These are phyloP conservation scores for Forficula auricularia DNA, from an alignment of 1,140 invertebrate species.

Conservation along the genomic window DNA sequence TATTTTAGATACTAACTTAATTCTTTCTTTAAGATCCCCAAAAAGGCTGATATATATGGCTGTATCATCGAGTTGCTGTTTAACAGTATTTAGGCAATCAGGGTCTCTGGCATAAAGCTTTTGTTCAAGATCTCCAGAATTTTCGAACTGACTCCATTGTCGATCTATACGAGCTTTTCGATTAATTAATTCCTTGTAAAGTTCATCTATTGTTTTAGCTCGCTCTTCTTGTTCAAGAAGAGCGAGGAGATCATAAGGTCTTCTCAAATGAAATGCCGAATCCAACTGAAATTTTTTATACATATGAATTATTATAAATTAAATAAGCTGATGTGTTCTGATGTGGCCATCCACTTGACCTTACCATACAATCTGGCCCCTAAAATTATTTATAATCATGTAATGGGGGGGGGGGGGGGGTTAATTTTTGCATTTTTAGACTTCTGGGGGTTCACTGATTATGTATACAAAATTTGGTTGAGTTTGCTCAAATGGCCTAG, in stretches of 20 bases:
- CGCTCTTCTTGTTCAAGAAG: slow-evolving; percentile 66
- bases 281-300: slow-evolving; percentile 29
- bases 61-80: slow-evolving; percentile 37
- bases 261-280: slow-evolving; percentile 57
- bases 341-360: background rate
- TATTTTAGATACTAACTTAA: too few relatives aligned
- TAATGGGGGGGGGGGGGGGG: background rate
- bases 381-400: background rate
- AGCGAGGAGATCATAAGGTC: slow-evolving; percentile 60
- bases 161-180: slow-evolving; percentile 45
- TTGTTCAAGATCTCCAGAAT: slow-evolving; percentile 39
- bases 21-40: slow-evolving; percentile 30
- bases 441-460: background rate
- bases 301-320: background rate
- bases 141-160: slow-evolving; percentile 40
- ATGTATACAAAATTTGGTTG: background rate
- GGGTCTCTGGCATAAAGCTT: slow-evolving; percentile 42
- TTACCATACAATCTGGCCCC: background rate
- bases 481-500: too few relatives aligned
- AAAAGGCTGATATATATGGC: slow-evolving; percentile 49
- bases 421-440: background rate
- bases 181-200: slow-evolving; percentile 44
- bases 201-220: slow-evolving; percentile 38
- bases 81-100: slow-evolving; percentile 46
- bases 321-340: background rate